Base-by-base conservation (phyloP, 1,140 invertebrate species). In the Cylas formicarius region DNA sequence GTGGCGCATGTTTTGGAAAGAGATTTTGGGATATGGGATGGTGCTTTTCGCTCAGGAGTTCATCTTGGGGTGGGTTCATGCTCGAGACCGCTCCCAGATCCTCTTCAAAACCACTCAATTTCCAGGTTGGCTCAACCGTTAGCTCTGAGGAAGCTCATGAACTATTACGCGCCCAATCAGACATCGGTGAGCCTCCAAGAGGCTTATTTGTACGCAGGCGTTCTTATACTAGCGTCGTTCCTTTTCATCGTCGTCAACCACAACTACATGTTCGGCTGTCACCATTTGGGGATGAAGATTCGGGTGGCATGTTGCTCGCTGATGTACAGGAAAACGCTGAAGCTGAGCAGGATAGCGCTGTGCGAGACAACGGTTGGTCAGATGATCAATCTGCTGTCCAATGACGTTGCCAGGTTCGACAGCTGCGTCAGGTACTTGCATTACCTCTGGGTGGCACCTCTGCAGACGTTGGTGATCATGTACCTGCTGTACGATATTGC, bases 361-460 rank as follows among this genome's bases (percentile, higher is more conserved):
- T 78, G 77, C 0, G 76, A 84, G 62, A 87, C 85, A 1, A 80
- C 88, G 1, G 72, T 82, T 2, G 90, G 89, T 0, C 84, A 90
- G 61, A 84, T 90, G 36, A 81, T 94, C 0, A 95, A 93, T 64
- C 70, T 94, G 1, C 64, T 93, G 35, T 90, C 89, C 1, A 93
- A 92, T 44, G 89, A 93, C 57, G 76, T 83, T 7, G 80, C 76
- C 16, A 65, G 81, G 16, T 85, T 85, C 52, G 82, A 85, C 60
- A 68, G 77, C 33, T 76, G 76, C 0, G 68, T 76, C 0, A 68
- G 79, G 41, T 78, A 82, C 58, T 51, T 84, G 6, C 75, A 82
- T 54, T 82, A 82, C 45, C 57, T 85, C 0, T 78, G 82, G 69
- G 71, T 82, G 20, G 84, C 82, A 0, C 88, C 89, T 0, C 57